Base-by-base conservation (phyloP, 2,113 vertebrate species). In the Oryzias melastigma region DNA sequence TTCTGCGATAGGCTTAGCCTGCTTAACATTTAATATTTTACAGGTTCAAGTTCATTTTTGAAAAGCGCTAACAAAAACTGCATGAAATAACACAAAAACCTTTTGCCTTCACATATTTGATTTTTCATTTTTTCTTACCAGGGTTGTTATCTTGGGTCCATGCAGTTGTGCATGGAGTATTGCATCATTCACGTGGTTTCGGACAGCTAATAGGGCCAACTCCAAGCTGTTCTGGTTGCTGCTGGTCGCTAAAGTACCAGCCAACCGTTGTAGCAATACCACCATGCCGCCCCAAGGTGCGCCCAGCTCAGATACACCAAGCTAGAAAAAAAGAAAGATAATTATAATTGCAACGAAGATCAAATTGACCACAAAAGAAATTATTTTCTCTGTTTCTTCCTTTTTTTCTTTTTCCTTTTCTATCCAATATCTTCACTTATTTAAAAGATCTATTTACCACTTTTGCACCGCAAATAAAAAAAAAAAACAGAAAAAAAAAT, bases 111-210 rank as follows among this genome's bases (percentile, higher is more conserved):
- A 46, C 0, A 59, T 50, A 10, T 44, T 59, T 43, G 51, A 4
- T 27, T 27, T 27, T 0, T 27, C 6, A 6, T 27, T 27, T 27
- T 27, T 27, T 3, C 95, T 94, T 78, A 96, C 95, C 4, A 91
- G 93, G 5, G 93, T 87, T 0, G 93, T 94, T 53, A 96, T 91
- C 64, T 92, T 92, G 0, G 93, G 93, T 3, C 95, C 95, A 0
- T 95, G 92, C 48, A 94, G 71, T 87, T 95, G 94, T 0, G 95
- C 93, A 0, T 93, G 91, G 51, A 95, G 86, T 58, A 96, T 92
- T 58, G 95, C 94, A 16, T 96, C 94, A 0, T 96, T 95, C 71
- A 95, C 67, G 14, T 92, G 85, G 63, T 87, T 93, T 35, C 91
- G 87, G 35, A 95, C 86, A 0, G 91, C 91, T 8, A 86, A 48